Evolutionary conservation across 1,140 invertebrate species (phyloP).

Genomic region (Lerema accius): DNA sequence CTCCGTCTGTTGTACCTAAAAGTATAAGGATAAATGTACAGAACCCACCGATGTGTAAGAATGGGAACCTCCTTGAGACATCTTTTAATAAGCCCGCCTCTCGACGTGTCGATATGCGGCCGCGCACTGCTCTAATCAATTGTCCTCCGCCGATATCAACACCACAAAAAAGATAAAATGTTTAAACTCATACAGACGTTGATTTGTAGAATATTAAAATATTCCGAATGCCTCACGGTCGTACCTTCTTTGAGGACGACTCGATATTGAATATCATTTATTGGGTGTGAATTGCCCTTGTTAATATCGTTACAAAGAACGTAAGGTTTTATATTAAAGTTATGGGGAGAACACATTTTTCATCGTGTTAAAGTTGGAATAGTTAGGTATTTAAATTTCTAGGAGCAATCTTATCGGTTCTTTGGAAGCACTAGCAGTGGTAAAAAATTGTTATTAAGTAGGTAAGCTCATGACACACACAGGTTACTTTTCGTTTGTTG

Average conservation of each 20-base stretch:
- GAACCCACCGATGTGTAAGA: conserved; percentile 1
- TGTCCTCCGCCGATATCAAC: conserved; percentile 26
- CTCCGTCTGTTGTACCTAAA: too few species aligned
- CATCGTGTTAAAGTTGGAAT: too few species aligned
- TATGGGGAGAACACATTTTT: too few species aligned
- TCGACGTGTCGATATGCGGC: conserved; percentile 26
- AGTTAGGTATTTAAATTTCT: too few species aligned
- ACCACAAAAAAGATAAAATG: conserved; percentile 25
- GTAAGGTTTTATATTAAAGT: too few species aligned
- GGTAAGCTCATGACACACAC: too few species aligned
- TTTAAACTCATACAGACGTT: conserved; percentile 28
- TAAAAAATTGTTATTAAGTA: too few species aligned
- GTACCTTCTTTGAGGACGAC: background rate
- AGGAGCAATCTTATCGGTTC: too few species aligned
- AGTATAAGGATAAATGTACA: conserved; percentile 12
- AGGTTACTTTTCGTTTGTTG: too few species aligned
- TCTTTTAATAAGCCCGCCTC: conserved; percentile 26
- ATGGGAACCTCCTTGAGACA: background rate
- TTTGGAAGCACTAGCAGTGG: too few species aligned
- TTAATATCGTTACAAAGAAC: conserved; percentile 3
- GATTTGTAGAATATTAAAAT: conserved; percentile 32
- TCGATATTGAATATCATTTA: conserved; percentile 20
- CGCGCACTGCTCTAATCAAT: conserved; percentile 27
- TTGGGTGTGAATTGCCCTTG: conserved; percentile 20
- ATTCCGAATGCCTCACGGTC: conserved; percentile 13